These are phyloP conservation scores for Xerus inauris DNA, from an alignment of 2,113 vertebrate species.

Conservation along the genomic window DNA sequence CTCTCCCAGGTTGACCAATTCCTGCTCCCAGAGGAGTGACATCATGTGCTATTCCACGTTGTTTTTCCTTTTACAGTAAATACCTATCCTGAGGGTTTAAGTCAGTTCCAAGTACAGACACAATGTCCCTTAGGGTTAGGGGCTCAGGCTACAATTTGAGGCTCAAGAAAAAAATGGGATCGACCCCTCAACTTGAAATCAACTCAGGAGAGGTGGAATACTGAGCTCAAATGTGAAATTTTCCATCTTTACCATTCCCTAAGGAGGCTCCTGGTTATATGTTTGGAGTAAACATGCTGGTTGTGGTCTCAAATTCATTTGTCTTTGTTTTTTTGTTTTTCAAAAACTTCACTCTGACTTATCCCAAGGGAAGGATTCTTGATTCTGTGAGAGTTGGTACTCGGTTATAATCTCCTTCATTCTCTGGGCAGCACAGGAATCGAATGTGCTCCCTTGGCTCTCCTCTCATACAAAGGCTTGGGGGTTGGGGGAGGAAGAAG, in stretches of 20 bases:
- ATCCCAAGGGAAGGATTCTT: neutral
- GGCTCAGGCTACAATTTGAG: neutral
- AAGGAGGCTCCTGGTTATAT: neutral
- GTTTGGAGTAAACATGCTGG: conserved; percentile 7
- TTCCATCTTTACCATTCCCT: neutral
- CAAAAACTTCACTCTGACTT: neutral
- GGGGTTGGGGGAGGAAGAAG: neutral
- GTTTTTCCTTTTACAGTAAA: conserved; percentile 55
- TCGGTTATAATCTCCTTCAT: neutral
- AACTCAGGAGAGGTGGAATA: neutral
- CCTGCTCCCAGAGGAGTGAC: neutral
- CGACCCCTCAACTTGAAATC: neutral
- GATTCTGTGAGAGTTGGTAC: neutral
- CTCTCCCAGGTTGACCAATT: conserved; percentile 42
- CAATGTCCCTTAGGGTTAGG: neutral
- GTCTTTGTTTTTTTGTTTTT: conserved; percentile 29
- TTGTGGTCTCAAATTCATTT: conserved; percentile 32
- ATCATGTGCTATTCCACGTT: neutral
- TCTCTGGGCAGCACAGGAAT: neutral
- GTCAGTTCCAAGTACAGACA: neutral
- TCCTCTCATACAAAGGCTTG: neutral
- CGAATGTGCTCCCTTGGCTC: neutral
- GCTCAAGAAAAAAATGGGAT: neutral
- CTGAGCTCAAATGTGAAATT: neutral
- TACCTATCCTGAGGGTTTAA: neutral